phyloP scores from a whole-genome alignment of 2,113 vertebrate genomes.

The Piprites chloris region DNA sequence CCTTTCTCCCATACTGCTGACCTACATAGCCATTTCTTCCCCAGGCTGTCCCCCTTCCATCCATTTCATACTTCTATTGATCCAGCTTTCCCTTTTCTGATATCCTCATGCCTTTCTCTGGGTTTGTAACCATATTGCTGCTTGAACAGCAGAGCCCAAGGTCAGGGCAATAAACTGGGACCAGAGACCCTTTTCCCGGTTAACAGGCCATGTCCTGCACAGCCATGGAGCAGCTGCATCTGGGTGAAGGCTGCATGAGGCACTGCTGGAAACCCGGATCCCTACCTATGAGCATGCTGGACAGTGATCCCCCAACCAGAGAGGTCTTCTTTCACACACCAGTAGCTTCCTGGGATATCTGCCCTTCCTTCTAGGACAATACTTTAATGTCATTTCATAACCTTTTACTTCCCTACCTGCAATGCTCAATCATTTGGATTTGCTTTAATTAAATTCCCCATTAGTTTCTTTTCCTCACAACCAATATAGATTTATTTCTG shows the following conservation, averaged over 20 bases:
- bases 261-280: neutral
- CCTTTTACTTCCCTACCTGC: conserved; percentile 2
- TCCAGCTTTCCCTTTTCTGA: neutral
- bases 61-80: neutral
- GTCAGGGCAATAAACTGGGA: neutral
- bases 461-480: conserved; percentile 42
- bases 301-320: neutral
- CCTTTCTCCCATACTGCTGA: neutral
- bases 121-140: accelerated
- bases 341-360: neutral
- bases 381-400: neutral
- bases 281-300: neutral
- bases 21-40: neutral
- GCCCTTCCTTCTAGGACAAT: neutral
- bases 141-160: neutral
- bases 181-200: neutral
- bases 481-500: conserved; percentile 24
- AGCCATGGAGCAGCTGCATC: neutral
- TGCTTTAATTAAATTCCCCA: conserved; percentile 53
- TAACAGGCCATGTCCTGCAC: neutral
- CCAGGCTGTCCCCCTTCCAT: neutral
- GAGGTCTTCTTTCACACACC: neutral
- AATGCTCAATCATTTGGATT: conserved; percentile 20
- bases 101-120: neutral
- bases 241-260: neutral